These are phyloP conservation scores for Holcopasites calliopsidis DNA, from an alignment of 1,140 invertebrate species.

Conservation along the genomic window DNA sequence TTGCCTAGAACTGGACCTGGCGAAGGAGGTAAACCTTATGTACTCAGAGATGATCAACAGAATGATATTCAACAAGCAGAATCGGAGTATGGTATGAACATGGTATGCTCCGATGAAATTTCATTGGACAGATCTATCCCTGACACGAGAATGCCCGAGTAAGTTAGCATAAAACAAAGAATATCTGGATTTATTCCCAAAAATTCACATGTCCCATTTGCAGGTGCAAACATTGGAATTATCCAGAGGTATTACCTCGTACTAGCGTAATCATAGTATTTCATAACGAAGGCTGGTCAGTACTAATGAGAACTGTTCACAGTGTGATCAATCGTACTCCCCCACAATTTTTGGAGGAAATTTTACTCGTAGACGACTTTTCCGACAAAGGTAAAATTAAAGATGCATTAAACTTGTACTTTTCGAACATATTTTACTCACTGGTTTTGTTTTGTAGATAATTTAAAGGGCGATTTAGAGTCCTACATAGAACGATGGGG, in stretches of 20 bases:
- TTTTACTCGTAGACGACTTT: conserved; percentile 98
- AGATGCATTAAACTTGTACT: neutral
- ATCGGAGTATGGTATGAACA: conserved; percentile 97
- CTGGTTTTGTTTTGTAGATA: too few species aligned
- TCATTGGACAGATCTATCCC: conserved; percentile 88
- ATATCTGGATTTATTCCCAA: neutral
- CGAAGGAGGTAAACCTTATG: conserved; percentile 89
- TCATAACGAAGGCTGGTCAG: conserved; percentile 98
- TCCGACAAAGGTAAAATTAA: conserved; percentile 90
- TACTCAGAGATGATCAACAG: conserved; percentile 85
- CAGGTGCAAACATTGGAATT: conserved; percentile 98
- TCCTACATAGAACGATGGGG: conserved; percentile 93
- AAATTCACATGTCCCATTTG: conserved; percentile 41
- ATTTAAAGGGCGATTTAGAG: conserved; percentile 93
- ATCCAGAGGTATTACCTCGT: conserved; percentile 92
- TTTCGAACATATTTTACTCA: neutral
- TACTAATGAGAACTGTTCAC: conserved; percentile 97
- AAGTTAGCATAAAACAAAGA: conserved; percentile 64
- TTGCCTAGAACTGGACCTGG: conserved; percentile 87
- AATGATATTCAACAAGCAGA: conserved; percentile 89
- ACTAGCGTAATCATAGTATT: conserved; percentile 99
- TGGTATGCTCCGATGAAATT: conserved; percentile 97
- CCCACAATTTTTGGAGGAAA: conserved; percentile 93
- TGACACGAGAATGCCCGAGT: conserved; percentile 93
- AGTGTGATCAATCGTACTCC: conserved; percentile 96